Evolutionary conservation across 2,888 invertebrate genomes (phyloP), one percentile per base, ranked within the genome.

Genomic region (Lithophane socia): DNA sequence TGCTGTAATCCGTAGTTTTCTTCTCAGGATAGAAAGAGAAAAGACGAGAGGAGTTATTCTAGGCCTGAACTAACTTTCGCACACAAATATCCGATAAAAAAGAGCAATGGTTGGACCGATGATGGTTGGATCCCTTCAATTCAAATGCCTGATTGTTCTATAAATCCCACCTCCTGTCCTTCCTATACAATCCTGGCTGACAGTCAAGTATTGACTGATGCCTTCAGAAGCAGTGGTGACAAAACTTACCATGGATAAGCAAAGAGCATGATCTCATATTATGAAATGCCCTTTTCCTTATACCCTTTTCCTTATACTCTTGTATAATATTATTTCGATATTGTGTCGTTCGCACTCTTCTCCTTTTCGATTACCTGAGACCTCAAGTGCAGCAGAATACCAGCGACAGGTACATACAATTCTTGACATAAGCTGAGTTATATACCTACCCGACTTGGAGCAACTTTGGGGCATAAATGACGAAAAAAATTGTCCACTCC

Each of bases 261-360:
- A 47, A 71, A 73, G 47, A n/a, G 47, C 54, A n/a, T 70, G n/a
- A 71, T 72, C 58, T 47, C 9, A 70, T 71, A 37, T n/a, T 72
- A 37, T 49, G 49, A 21, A 18, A 49, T 47, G 2, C 18, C 37
- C 24, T 37, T 73, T 70, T 58, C 13, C 9, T 10, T 56, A 47
- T 56, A 21, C n/a, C 16, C 42, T 24, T 65, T n/a, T n/a, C n/a
- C 9, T 10, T 56, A 47, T 56, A 21, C n/a, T 21, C 42, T 24
- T 65, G 47, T 47, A 64, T 42, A 16, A 10, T 29, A 49, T 24
- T 58, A 42, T 44, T 2, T 60, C 13, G 29, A 63, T 10, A 70
- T 21, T 0, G 21, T 29, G 16, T 37, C 47, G 65, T 47, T 42
- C 1, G 21, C 1, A 21, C 63, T 63, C 13, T 37, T n/a, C 7